Evolutionary conservation across 2,797 vertebrate species (phyloP), one percentile per base, ranked within the genome.

Genomic region (Acanthurus lineatus): DNA sequence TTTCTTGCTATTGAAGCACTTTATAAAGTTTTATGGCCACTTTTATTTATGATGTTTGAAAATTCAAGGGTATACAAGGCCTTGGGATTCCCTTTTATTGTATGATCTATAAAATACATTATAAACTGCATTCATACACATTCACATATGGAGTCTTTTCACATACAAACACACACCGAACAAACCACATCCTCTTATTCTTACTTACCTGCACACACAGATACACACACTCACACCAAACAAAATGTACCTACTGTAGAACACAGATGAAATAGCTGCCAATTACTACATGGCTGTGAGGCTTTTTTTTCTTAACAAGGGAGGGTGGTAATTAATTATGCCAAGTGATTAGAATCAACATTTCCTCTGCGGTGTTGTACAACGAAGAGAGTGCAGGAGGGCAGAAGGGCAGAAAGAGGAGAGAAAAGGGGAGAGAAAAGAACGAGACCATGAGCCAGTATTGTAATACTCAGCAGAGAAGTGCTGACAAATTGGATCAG

Each of bases 301-400:
- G 81, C 75, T 89, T 89, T 86, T 86, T 84, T 87, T 86, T 88
- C 84, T 86, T 88, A 91, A 91, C 74, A 77, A 86, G 81, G 68
- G 78, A 71, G 75, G 81, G 70, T 68, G 79, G 70, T 73, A 83
- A 91, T 92, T 89, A 87, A 90, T 90, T 84, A 88, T 73, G 79
- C 25, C 77, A 22, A 40, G 67, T 82, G 80, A 90, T 89, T 90
- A 77, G 81, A 88, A 86, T 77, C 84, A 82, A 82, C 83, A 76
- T 83, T 89, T 85, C 73, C 79, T 84, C 78, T 69, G 80, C 53
- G 73, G 72, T 76, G 76, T 69, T 70, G 73, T 76, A 88, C 79
- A 85, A 82, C 81, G 73, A 85, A 53, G 52, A 69, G 32, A 65
- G 86, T 47, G 72, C 71, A 72, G 66, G 15, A 76, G 86, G 62